These are phyloP conservation scores for Artemia franciscana DNA, from an alignment of 1,140 invertebrate species.

Conservation along the genomic window DNA sequence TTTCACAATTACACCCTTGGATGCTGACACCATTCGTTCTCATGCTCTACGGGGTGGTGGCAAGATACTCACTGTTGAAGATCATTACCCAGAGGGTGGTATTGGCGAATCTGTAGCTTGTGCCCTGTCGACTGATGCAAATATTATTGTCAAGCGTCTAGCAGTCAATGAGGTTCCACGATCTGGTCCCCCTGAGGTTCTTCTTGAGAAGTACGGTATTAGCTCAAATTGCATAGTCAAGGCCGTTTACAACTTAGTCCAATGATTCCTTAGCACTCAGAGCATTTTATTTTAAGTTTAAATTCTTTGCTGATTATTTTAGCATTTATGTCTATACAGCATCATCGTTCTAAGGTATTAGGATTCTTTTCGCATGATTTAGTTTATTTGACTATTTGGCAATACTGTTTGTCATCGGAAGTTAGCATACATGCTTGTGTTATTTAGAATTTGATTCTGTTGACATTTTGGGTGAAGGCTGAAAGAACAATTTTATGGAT, in stretches of 20 bases:
- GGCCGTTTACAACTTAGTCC: conserved; percentile 36
- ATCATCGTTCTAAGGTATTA: too few relatives aligned
- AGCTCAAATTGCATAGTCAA: conserved; percentile 49
- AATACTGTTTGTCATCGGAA: too few relatives aligned
- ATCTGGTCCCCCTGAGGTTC: conserved; percentile 58
- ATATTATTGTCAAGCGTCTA: conserved; percentile 56
- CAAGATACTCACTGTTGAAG: conserved; percentile 74
- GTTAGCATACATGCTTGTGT: too few relatives aligned
- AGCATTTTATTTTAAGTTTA: too few relatives aligned
- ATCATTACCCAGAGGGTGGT: conserved; percentile 89
- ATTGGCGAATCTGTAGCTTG: conserved; percentile 78
- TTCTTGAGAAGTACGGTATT: conserved; percentile 74
- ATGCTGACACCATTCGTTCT: conserved; percentile 44
- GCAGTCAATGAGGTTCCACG: conserved; percentile 63
- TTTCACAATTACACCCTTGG: conserved; percentile 89
- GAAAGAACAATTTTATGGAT: too few relatives aligned
- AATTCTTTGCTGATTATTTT: too few relatives aligned
- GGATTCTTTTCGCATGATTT: too few relatives aligned
- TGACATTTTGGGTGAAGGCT: too few relatives aligned
- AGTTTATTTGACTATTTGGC: too few relatives aligned
- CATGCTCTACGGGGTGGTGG: conserved; percentile 59
- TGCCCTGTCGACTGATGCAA: conserved; percentile 44
- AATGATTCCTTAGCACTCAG: too few relatives aligned
- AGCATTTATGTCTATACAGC: too few relatives aligned
- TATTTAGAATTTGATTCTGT: too few relatives aligned